These are phyloP conservation scores for Heliconius ismenius DNA, from an alignment of 2,888 invertebrate species.

Conservation along the genomic window DNA sequence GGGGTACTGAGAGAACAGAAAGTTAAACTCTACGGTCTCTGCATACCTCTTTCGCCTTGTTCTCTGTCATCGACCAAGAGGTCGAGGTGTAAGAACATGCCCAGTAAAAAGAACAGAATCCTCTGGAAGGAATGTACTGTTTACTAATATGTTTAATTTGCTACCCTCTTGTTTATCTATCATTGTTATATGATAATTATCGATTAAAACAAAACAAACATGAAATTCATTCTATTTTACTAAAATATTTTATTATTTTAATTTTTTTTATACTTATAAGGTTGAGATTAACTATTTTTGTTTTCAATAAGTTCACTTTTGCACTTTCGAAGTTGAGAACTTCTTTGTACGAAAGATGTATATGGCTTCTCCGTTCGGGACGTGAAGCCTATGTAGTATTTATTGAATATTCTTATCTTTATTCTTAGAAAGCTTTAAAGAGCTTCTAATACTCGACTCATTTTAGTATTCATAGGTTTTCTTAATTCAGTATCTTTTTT, in stretches of 20 bases:
- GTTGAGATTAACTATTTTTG: neutral
- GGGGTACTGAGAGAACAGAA: neutral
- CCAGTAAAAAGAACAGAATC: too few relatives aligned
- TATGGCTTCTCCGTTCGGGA: constrained; percentile 14
- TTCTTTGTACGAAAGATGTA: constrained; percentile 1
- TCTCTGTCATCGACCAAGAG: neutral
- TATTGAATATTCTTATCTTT: constrained; percentile 9
- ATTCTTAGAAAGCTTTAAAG: constrained; percentile 7
- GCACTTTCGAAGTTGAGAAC: neutral
- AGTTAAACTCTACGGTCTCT: neutral
- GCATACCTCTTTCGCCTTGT: neutral
- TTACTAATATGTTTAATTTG: too few relatives aligned
- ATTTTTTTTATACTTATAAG: neutral
- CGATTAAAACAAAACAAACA: too few relatives aligned
- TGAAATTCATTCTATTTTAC: neutral
- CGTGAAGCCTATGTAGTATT: constrained; percentile 16
- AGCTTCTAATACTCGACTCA: constrained; percentile 4
- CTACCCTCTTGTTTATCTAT: too few relatives aligned
- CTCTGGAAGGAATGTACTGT: too few relatives aligned
- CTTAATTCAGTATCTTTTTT: neutral
- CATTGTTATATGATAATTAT: too few relatives aligned
- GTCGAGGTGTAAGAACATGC: too few relatives aligned
- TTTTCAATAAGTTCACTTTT: neutral
- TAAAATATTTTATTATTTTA: neutral
- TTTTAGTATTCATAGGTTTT: constrained; percentile 7